Percentiles rank a stretch among this genome's conserved stretches.
phyloP scores from a whole-genome alignment of 2,888 invertebrate genomes.

The Sympetrum striolatum region DNA sequence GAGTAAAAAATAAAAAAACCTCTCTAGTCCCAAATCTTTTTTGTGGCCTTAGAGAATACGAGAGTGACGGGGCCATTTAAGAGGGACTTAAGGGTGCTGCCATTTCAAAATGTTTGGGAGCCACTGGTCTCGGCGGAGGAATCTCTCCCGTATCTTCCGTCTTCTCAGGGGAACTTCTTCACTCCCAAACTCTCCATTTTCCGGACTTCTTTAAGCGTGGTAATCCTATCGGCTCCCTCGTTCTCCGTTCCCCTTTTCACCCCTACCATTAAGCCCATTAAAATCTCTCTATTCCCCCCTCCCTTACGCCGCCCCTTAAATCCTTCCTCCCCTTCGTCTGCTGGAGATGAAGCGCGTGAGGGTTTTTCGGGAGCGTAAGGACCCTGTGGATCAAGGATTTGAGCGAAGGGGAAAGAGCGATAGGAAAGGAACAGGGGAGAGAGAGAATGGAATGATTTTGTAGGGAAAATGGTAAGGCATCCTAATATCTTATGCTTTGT shows the following conservation, averaged over 20 bases:
- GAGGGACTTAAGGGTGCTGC: too few species aligned
- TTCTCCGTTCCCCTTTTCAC: background rate
- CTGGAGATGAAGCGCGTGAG: background rate
- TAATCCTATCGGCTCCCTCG: background rate
- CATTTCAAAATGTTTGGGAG: background rate
- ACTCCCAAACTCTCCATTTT: background rate
- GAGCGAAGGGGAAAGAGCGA: background rate
- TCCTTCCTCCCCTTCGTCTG: background rate
- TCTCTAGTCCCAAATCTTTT: too few species aligned
- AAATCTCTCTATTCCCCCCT: slow-evolving; percentile 22
- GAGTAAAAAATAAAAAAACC: too few species aligned
- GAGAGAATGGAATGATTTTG: background rate
- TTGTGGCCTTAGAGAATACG: too few species aligned
- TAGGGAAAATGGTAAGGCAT: too few species aligned
- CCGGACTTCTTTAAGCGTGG: background rate
- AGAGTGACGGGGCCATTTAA: too few species aligned
- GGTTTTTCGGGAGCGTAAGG: background rate
- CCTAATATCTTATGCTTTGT: too few species aligned
- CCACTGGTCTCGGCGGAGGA: background rate
- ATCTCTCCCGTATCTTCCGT: background rate
- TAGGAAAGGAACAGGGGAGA: background rate
- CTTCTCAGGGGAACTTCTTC: background rate
- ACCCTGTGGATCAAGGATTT: background rate
- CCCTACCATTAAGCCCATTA: slow-evolving; percentile 27
- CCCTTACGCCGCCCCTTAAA: background rate